Evolutionary conservation across 2,888 invertebrate species (phyloP).

Genomic region (Drosophila lutescens): DNA sequence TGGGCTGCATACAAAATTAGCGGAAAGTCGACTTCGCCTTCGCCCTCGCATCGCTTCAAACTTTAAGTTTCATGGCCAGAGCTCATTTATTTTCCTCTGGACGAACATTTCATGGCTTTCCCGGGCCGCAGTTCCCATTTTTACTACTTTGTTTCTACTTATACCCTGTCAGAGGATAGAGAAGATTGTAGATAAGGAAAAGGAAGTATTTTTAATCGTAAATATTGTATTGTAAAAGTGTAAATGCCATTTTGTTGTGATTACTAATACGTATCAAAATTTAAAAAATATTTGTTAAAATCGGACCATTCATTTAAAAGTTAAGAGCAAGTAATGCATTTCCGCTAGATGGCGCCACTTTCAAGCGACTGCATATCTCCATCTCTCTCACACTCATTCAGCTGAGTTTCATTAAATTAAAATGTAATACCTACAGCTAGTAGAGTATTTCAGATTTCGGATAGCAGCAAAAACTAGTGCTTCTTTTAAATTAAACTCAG

Average conservation of each 20-base stretch:
- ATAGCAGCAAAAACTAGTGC: not conserved
- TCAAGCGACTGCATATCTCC: too few species aligned
- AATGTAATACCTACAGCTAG: too few species aligned
- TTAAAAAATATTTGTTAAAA: not conserved
- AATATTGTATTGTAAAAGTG: too few species aligned
- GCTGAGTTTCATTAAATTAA: too few species aligned
- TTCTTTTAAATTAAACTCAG: conserved; percentile 63
- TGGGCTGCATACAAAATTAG: conserved; percentile 74
- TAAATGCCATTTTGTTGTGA: too few species aligned
- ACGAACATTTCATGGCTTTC: conserved; percentile 30
- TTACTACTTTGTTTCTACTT: conserved; percentile 16
- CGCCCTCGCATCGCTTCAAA: conserved; percentile 13
- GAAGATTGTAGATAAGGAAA: not conserved
- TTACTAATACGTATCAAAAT: too few species aligned
- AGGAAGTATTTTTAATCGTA: too few species aligned
- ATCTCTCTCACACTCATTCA: too few species aligned
- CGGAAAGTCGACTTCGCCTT: conserved; percentile 19
- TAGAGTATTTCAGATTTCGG: not conserved
- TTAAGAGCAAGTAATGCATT: too few species aligned
- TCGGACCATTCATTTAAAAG: too few species aligned
- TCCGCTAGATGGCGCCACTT: too few species aligned
- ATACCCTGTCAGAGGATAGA: not conserved
- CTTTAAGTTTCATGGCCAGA: conserved; percentile 40
- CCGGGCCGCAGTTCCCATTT: conserved; percentile 18
- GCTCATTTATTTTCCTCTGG: conserved; percentile 46